These are phyloP conservation scores for Bombus turneri DNA, from an alignment of 1,140 invertebrate species.

Conservation along the genomic window DNA sequence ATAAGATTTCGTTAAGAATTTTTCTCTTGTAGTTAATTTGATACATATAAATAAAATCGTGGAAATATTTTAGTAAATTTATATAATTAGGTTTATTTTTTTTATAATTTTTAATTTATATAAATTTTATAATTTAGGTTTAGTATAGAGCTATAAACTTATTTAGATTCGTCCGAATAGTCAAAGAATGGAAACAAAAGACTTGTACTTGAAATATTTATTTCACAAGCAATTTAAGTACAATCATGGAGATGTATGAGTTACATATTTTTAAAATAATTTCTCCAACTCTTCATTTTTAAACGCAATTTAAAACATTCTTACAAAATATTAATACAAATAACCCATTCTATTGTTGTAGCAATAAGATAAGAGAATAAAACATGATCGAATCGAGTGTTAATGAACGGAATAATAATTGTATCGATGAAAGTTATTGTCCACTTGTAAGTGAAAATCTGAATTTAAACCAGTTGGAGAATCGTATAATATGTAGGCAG, in stretches of 20 bases:
- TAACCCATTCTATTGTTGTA: not conserved
- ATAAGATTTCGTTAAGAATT: too few relatives aligned
- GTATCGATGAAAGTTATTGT: constrained; percentile 38
- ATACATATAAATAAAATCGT: too few relatives aligned
- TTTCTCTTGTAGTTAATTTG: too few relatives aligned
- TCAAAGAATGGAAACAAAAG: not conserved
- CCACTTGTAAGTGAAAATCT: not conserved
- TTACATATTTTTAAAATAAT: not conserved
- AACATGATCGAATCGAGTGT: too few relatives aligned
- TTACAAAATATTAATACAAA: not conserved
- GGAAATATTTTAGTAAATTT: too few relatives aligned
- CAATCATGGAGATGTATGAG: not conserved
- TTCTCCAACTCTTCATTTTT: not conserved
- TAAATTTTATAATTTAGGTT: too few relatives aligned
- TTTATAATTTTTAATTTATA: too few relatives aligned
- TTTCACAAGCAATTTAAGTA: constrained; percentile 9
- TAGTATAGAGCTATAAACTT: too few relatives aligned
- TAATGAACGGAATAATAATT: not conserved
- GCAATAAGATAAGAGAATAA: not conserved
- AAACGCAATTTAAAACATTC: not conserved
- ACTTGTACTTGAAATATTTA: constrained; percentile 25
- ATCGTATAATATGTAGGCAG: not conserved
- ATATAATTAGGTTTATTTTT: too few relatives aligned
- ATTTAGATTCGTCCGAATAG: not conserved
- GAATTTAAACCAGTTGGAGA: not conserved